Conservation (phyloP, 1,140 invertebrate genomes). For the Triops longicaudatus region DNA sequence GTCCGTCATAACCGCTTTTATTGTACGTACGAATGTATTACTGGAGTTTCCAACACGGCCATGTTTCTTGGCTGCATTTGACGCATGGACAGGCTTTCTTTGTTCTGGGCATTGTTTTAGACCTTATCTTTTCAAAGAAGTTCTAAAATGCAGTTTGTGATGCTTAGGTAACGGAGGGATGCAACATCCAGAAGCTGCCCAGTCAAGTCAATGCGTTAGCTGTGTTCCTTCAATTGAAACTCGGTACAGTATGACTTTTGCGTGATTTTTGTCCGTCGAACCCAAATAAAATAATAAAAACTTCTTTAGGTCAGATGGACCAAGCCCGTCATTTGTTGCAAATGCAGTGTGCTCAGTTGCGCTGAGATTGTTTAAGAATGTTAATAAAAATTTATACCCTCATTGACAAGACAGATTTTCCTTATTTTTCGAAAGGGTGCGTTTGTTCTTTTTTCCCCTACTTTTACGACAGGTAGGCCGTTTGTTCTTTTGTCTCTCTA, state of each 20-base stretch:
- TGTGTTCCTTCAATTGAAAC: background rate
- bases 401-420: background rate
- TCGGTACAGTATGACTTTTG: background rate
- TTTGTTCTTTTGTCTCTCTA: background rate
- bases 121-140: too few relatives aligned
- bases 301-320: background rate
- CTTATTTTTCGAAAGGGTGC: background rate
- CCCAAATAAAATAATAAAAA: background rate
- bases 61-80: too few relatives aligned
- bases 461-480: conserved; percentile 5
- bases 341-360: conserved; percentile 7
- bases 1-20: too few relatives aligned
- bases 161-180: background rate
- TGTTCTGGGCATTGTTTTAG: too few relatives aligned
- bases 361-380: background rate
- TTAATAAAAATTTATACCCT: background rate
- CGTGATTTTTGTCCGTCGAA: background rate
- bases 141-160: background rate
- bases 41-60: too few relatives aligned
- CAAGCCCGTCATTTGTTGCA: background rate
- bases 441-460: background rate
- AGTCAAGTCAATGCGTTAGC: background rate
- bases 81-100: too few relatives aligned
- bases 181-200: background rate
- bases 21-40: too few relatives aligned